Conservation (phyloP, 2,797 vertebrate genomes). For the Coranthus polyacanthus region DNA sequence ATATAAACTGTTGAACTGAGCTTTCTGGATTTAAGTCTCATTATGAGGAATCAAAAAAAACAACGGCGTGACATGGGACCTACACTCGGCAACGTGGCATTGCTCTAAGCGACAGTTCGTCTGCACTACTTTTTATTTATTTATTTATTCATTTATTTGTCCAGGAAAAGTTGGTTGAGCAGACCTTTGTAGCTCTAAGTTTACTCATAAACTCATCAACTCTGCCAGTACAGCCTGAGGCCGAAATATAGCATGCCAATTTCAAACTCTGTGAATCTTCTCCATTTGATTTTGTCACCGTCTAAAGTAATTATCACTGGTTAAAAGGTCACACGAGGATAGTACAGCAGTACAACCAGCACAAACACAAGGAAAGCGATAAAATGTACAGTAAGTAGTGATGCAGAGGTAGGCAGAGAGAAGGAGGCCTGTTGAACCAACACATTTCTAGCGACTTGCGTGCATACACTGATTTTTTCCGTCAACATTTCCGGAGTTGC, state of each 20-base stretch:
- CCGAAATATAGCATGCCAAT: not conserved
- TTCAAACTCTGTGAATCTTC: not conserved
- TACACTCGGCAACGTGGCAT: too few relatives aligned
- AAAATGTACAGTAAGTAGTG: too few relatives aligned
- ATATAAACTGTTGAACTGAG: too few relatives aligned
- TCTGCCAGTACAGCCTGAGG: constrained; percentile 11
- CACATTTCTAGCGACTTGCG: not conserved
- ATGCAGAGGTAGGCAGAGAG: too few relatives aligned
- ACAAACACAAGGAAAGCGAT: not conserved
- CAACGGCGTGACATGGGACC: too few relatives aligned
- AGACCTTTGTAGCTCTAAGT: not conserved
- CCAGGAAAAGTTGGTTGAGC: constrained; percentile 5
- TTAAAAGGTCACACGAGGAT: constrained; percentile 1
- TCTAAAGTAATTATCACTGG: not conserved
- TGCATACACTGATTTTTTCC: constrained; percentile 11
- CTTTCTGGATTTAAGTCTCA: not conserved
- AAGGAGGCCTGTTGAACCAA: not conserved
- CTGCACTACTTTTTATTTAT: too few relatives aligned
- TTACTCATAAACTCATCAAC: constrained; percentile 36
- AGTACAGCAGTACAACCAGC: not conserved
- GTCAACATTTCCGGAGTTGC: constrained; percentile 53
- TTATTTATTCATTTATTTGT: not conserved
- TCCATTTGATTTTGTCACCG: constrained; percentile 1
- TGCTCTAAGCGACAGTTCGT: too few relatives aligned
- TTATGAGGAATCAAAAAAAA: not conserved